These are phyloP conservation scores for Ophioderma brevispina DNA, from an alignment of 35 echinoderm and acorn worm species.

Conservation along the genomic window DNA sequence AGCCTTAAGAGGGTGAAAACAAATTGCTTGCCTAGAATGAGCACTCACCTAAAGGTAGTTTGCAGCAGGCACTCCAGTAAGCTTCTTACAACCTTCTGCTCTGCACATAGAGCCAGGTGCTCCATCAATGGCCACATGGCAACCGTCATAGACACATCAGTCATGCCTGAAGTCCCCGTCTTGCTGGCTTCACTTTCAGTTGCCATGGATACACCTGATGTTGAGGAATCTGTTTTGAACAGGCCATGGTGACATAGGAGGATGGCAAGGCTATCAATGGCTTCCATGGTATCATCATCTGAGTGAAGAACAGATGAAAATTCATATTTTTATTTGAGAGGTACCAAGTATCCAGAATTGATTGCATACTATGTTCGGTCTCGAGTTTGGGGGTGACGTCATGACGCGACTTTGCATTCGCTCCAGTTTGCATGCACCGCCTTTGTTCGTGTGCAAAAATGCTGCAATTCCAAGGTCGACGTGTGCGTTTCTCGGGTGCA, in stretches of 20 bases:
- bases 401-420: too few relatives aligned
- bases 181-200: neutral
- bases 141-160: neutral
- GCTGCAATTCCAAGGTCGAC: too few relatives aligned
- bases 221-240: neutral
- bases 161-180: neutral
- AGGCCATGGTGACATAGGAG: constrained; percentile 13
- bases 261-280: constrained; percentile 7
- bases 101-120: constrained; percentile 28
- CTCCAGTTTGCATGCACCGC: too few relatives aligned
- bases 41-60: neutral
- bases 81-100: neutral
- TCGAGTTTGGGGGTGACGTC: too few relatives aligned
- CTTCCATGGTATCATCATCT: constrained; percentile 47
- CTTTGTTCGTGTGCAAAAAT: too few relatives aligned
- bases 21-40: too few relatives aligned
- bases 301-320: neutral
- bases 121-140: constrained; percentile 53
- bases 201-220: constrained; percentile 26
- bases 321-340: neutral
- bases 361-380: neutral
- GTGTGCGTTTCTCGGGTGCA: too few relatives aligned
- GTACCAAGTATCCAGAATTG: neutral
- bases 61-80: constrained; percentile 4
- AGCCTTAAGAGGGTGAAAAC: too few relatives aligned